Conservation (phyloP, 2,888 invertebrate genomes). For the Melanostoma scalare region DNA sequence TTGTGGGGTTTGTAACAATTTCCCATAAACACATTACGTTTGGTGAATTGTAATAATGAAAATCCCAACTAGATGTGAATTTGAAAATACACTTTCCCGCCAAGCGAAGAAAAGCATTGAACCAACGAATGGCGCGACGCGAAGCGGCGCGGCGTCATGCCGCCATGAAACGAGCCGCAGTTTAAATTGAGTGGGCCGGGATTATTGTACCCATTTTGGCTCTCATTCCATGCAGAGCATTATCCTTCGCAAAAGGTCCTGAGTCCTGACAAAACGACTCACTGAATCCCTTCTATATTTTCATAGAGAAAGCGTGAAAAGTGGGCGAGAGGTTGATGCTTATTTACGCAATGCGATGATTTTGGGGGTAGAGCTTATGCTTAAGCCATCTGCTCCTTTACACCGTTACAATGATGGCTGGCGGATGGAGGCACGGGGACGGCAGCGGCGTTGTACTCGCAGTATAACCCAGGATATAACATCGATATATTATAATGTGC, state of each 20-base stretch:
- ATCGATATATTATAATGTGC: conserved; percentile 74
- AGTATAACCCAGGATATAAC: conserved; percentile 63
- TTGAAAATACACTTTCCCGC: conserved; percentile 49
- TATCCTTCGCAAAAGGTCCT: conserved; percentile 59
- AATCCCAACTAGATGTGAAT: conserved; percentile 71
- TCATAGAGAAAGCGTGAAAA: not conserved
- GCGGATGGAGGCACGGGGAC: conserved; percentile 24
- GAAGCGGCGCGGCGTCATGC: conserved; percentile 2
- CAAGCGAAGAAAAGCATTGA: conserved; percentile 15
- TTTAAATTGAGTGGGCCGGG: conserved; percentile 70
- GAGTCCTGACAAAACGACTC: conserved; percentile 29
- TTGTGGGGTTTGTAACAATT: conserved; percentile 28
- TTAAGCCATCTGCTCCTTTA: conserved; percentile 61
- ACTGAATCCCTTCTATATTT: conserved; percentile 29
- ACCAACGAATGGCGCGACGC: conserved; percentile 5
- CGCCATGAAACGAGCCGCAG: conserved; percentile 63
- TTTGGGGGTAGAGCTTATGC: conserved; percentile 54
- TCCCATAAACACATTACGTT: conserved; percentile 56
- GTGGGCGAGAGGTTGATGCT: conserved; percentile 35
- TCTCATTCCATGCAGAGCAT: conserved; percentile 41
- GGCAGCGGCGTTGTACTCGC: not conserved
- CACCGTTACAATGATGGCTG: conserved; percentile 37
- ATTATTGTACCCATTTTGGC: conserved; percentile 67
- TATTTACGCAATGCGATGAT: conserved; percentile 72
- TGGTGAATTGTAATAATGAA: conserved; percentile 67